These are phyloP conservation scores for Oligia fasciuncula DNA, from an alignment of 2,888 invertebrate genomes.

Conservation along the genomic window DNA sequence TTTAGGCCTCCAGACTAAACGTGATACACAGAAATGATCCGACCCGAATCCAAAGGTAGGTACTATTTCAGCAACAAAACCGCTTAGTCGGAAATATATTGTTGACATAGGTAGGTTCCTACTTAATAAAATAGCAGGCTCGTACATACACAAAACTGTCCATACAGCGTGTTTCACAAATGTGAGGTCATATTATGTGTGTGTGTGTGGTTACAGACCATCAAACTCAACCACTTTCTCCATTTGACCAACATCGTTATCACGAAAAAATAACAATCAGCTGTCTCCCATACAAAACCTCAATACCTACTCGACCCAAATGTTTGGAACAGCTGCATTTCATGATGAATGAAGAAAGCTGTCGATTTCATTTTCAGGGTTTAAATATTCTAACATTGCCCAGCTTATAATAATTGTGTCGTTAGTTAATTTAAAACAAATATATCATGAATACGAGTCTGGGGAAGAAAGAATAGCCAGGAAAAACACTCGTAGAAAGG, in stretches of 20 bases:
- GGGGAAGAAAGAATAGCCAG: too few species aligned
- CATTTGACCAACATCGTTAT: neutral
- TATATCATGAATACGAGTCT: too few species aligned
- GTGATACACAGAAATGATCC: neutral
- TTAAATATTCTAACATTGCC: too few species aligned
- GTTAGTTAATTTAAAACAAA: too few species aligned
- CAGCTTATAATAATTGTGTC: too few species aligned
- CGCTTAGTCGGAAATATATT: neutral
- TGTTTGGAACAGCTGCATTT: neutral
- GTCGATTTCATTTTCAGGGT: too few species aligned
- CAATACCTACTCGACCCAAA: neutral
- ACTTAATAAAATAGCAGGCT: neutral
- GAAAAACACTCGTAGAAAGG: too few species aligned
- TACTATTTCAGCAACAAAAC: neutral
- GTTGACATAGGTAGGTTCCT: neutral
- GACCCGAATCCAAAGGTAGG: neutral
- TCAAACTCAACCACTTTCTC: neutral
- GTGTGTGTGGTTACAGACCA: neutral
- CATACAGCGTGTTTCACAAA: neutral
- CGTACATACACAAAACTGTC: neutral
- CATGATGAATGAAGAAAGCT: neutral
- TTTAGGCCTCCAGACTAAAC: too few species aligned
- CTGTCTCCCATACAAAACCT: neutral
- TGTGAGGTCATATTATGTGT: neutral
- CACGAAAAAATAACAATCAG: neutral